Conservation (phyloP, 2,888 invertebrate genomes). For the Nomada hirtipes region DNA sequence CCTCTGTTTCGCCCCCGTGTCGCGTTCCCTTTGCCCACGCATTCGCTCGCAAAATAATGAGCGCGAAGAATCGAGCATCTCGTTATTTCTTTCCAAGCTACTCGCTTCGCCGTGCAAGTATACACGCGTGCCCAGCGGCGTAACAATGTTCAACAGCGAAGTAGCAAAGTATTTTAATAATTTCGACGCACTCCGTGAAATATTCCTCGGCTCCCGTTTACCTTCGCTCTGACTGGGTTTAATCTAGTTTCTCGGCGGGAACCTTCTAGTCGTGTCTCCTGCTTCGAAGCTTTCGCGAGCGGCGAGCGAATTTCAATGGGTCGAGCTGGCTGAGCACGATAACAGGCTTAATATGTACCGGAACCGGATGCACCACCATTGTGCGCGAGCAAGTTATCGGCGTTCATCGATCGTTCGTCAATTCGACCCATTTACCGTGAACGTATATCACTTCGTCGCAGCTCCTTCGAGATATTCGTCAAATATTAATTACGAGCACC, state of each 20-base stretch:
- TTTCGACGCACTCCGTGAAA: no score
- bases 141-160: conserved; percentile 12
- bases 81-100: conserved; percentile 63
- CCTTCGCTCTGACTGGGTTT: no score
- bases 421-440: conserved; percentile 51
- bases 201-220: no score
- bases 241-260: no score
- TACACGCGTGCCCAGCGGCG: conserved; percentile 14
- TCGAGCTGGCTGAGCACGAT: conserved; percentile 67
- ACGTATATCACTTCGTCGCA: conserved; percentile 18
- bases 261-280: conserved; percentile 34
- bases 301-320: conserved; percentile 55
- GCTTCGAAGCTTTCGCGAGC: neutral
- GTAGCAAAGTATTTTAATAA: no score
- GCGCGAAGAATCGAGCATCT: conserved; percentile 54
- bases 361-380: conserved; percentile 68
- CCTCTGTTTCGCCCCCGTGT: conserved; percentile 8
- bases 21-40: conserved; percentile 34
- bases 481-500: no score
- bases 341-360: conserved; percentile 66
- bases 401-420: conserved; percentile 55
- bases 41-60: conserved; percentile 69
- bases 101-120: conserved; percentile 5
- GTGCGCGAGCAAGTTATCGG: conserved; percentile 58
- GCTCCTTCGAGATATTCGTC: neutral